Evolutionary conservation across 2,797 vertebrate genomes (phyloP), one percentile per base, ranked within the genome.

Genomic region (Lacerta viridis): DNA sequence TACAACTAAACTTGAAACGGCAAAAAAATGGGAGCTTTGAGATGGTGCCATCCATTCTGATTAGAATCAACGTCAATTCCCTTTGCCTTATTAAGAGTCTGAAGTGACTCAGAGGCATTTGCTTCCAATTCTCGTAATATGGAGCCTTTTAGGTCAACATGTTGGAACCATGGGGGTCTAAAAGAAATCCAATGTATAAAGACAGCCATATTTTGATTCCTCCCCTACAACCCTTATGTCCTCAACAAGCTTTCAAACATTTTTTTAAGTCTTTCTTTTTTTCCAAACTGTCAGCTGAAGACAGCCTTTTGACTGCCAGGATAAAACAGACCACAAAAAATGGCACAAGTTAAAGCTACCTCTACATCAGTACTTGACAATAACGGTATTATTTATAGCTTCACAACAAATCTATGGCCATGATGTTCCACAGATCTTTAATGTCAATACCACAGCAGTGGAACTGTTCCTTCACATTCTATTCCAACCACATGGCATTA

Each of bases 131-230:
- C 68, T 59, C 13, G 55, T 78, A 89, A 68, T 4, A 25, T 5
- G 11, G n/a, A 27, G 46, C 74, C 4, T 86, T 76, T 41, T 87
- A 85, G 27, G 79, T 84, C 1, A 46, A 87, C 3, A 8, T 43
- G 17, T 23, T 84, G 74, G 64, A 88, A 25, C 55, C 78, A 36
- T 5, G 36, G 25, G 71, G 9, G 50, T 33, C n/a, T 87, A 43
- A 84, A 87, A 78, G 13, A 76, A 86, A 79, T 87, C 27, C 50
- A 27, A 3, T 29, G 7, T 39, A 81, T 61, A 69, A 64, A 93
- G 33, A 59, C 33, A 83, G 15, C 10, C 36, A 75, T 3, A 7
- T n/a, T 80, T 72, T 17, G 2, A 79, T 72, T 79, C 27, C 50
- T 61, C 2, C 50, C 20, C 25, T 74, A 27, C 7, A 55, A 23